These are phyloP conservation scores for Oscheius onirici DNA, from an alignment of 2,888 invertebrate genomes.

Conservation along the genomic window DNA sequence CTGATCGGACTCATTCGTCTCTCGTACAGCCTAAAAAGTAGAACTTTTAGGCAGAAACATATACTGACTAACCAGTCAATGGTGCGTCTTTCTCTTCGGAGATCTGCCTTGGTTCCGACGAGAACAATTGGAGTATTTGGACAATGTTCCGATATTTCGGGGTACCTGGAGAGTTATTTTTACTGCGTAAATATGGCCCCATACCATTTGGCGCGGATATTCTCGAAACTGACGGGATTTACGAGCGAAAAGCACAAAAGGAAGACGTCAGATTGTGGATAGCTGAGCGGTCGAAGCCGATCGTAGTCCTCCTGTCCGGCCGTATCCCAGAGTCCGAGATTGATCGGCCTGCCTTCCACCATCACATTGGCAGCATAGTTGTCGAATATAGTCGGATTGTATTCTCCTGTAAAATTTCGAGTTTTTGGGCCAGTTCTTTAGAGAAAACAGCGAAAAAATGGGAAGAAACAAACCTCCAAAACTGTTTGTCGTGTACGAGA, in stretches of 20 bases:
- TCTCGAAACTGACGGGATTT: constrained; percentile 98
- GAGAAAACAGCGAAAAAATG: neutral
- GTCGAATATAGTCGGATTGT: constrained; percentile 89
- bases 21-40: constrained; percentile 51
- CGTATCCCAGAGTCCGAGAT: constrained; percentile 65
- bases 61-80: constrained; percentile 48
- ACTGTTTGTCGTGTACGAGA: constrained; percentile 99
- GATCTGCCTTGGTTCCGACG: constrained; percentile 94
- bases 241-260: constrained; percentile 97
- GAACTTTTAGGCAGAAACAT: neutral
- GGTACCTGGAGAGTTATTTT: no score
- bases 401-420: constrained; percentile 77
- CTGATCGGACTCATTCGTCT: constrained; percentile 88
- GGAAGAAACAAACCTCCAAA: constrained; percentile 98
- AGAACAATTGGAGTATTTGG: constrained; percentile 98
- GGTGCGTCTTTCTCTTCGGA: constrained; percentile 96
- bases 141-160: constrained; percentile 98
- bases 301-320: constrained; percentile 66
- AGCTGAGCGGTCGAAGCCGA: constrained; percentile 58
- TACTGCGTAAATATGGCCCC: no score
- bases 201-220: constrained; percentile 99
- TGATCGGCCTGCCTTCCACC: constrained; percentile 69
- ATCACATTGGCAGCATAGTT: constrained; percentile 70
- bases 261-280: constrained; percentile 62
- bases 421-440: no score